These are phyloP conservation scores for Philopedon plagiatum DNA, from an alignment of 2,888 invertebrate species.

Conservation along the genomic window DNA sequence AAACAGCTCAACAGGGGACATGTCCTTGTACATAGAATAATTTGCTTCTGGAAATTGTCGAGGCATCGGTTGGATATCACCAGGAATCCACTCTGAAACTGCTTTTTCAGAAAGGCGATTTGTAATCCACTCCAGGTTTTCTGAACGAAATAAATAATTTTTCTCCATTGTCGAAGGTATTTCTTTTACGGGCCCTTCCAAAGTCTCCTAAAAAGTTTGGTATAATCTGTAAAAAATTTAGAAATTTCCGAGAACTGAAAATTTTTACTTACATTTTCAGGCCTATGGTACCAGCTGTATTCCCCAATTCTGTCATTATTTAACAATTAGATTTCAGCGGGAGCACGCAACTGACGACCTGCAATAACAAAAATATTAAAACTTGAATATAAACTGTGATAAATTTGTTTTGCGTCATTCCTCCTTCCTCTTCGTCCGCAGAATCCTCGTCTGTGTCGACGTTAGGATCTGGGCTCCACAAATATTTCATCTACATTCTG, in stretches of 20 bases:
- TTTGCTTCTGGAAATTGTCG: conserved; percentile 1
- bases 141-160: not conserved
- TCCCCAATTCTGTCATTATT: not conserved
- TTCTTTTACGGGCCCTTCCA: not conserved
- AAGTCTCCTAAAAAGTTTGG: too few species aligned
- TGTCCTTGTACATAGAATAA: conserved; percentile 1
- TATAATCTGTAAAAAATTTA: too few species aligned
- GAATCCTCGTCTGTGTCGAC: not conserved
- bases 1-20: not conserved
- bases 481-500: too few species aligned
- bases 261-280: not conserved
- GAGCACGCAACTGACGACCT: not conserved
- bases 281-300: not conserved
- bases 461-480: not conserved
- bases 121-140: not conserved
- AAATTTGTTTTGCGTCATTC: not conserved
- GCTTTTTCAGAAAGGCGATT: not conserved
- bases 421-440: too few species aligned
- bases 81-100: not conserved
- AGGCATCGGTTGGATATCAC: not conserved
- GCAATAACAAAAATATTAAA: not conserved
- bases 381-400: not conserved
- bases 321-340: not conserved
- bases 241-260: too few species aligned
- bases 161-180: not conserved